These are phyloP conservation scores for Gallinago jamesoni DNA, from an alignment of 2,113 vertebrate genomes.

Conservation along the genomic window DNA sequence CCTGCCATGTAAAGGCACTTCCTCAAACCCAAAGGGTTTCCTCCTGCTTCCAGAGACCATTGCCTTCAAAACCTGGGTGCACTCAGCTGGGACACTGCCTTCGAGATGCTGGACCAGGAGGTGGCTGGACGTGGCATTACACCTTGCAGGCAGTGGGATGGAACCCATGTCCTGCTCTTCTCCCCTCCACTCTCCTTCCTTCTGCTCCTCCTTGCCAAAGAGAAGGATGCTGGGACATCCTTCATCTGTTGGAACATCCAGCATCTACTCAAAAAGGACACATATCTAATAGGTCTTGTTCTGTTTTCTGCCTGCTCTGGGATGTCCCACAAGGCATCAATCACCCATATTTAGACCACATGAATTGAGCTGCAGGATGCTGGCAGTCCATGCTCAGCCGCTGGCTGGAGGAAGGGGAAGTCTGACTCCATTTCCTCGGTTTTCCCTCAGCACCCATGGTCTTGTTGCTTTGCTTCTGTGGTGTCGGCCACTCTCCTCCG, in stretches of 20 bases:
- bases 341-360: neutral
- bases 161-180: neutral
- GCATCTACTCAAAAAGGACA: neutral
- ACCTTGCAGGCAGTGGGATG: neutral
- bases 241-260: neutral
- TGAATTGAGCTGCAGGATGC: neutral
- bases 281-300: fast-evolving
- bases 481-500: neutral
- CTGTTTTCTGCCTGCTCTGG: neutral
- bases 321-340: neutral
- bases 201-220: neutral
- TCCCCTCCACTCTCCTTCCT: neutral
- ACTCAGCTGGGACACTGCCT: neutral
- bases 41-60: neutral
- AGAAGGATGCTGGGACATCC: neutral
- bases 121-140: neutral
- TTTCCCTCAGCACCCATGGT: conserved; percentile 13
- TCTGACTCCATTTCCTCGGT: conserved; percentile 18
- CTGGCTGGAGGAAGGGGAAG: conserved; percentile 28
- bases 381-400: neutral
- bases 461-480: neutral
- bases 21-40: neutral
- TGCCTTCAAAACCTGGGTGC: neutral
- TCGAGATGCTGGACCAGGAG: neutral
- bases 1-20: neutral